Percentiles rank a stretch among this genome's conserved stretches.
These are phyloP conservation scores for Drosophila setosimentum DNA, from an alignment of 2,888 invertebrate species.

Conservation along the genomic window DNA sequence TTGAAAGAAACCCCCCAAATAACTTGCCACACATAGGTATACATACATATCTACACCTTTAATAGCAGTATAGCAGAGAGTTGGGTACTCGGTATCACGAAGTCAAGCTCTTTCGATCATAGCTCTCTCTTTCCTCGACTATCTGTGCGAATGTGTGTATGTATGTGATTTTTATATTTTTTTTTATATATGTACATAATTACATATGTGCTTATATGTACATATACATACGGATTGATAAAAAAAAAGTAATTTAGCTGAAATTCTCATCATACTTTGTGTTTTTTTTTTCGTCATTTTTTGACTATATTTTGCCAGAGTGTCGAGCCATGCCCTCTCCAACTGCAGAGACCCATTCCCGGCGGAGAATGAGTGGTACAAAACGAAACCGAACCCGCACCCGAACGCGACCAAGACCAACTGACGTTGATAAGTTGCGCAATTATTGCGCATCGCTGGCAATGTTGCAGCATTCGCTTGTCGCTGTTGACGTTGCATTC, in stretches of 20 bases:
- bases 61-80: background rate
- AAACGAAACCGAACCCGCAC: background rate
- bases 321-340: background rate
- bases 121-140: background rate
- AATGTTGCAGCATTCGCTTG: slow-evolving; percentile 17
- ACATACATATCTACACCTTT: background rate
- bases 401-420: slow-evolving; percentile 16
- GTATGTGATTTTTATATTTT: no score
- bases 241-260: slow-evolving; percentile 40
- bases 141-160: background rate
- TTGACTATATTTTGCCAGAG: slow-evolving; percentile 22
- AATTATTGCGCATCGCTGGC: slow-evolving; percentile 63
- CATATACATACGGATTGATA: slow-evolving; percentile 29
- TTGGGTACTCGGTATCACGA: background rate
- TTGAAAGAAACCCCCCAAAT: background rate
- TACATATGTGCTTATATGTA: background rate
- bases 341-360: background rate
- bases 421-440: slow-evolving; percentile 67
- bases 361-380: background rate
- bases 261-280: slow-evolving; percentile 41
- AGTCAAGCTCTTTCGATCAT: background rate
- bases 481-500: slow-evolving; percentile 41
- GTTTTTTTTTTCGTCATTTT: background rate
- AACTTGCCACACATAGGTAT: background rate
- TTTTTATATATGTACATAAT: background rate